Percentiles rank a stretch among this genome's conserved stretches.
Conservation (phyloP, 2,888 invertebrate genomes). For the Aphidius colemani region DNA sequence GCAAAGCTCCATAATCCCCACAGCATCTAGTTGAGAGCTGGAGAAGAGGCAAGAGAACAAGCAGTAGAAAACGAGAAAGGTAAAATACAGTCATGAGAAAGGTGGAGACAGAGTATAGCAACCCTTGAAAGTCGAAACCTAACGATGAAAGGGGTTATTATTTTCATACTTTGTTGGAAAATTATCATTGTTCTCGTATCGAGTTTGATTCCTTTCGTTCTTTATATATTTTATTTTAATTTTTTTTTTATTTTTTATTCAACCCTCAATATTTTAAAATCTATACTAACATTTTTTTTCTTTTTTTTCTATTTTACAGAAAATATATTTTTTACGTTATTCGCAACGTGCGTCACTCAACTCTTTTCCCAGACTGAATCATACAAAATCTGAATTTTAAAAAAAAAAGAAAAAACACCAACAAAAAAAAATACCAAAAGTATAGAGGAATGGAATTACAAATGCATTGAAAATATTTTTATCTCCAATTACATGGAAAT, state of each 20-base stretch:
- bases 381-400: slow-evolving; percentile 20
- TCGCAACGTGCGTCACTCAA: slow-evolving; percentile 16
- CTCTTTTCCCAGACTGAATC: slow-evolving; percentile 18
- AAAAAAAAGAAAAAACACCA: slow-evolving; percentile 6
- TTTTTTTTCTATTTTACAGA: slow-evolving; percentile 4
- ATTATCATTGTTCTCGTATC: slow-evolving; percentile 16
- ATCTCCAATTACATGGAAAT: slow-evolving; percentile 24
- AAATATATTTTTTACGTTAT: background rate
- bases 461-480: slow-evolving; percentile 20
- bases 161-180: slow-evolving; percentile 20
- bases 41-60: background rate
- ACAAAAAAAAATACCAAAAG: slow-evolving; percentile 23
- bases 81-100: slow-evolving; percentile 9
- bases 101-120: slow-evolving; percentile 40
- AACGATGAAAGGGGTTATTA: slow-evolving; percentile 31
- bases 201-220: slow-evolving; percentile 2
- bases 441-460: slow-evolving; percentile 18
- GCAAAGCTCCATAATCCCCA: slow-evolving; percentile 60
- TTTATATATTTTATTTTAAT: background rate
- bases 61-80: slow-evolving; percentile 9
- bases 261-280: background rate
- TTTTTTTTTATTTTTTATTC: slow-evolving; percentile 4
- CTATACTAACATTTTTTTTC: slow-evolving; percentile 9
- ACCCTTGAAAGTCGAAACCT: slow-evolving; percentile 55
- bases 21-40: slow-evolving; percentile 29